phyloP scores from a whole-genome alignment of 30 jellyfish, hydroid and myxozoan genomes.

The Aurelia sp. region DNA sequence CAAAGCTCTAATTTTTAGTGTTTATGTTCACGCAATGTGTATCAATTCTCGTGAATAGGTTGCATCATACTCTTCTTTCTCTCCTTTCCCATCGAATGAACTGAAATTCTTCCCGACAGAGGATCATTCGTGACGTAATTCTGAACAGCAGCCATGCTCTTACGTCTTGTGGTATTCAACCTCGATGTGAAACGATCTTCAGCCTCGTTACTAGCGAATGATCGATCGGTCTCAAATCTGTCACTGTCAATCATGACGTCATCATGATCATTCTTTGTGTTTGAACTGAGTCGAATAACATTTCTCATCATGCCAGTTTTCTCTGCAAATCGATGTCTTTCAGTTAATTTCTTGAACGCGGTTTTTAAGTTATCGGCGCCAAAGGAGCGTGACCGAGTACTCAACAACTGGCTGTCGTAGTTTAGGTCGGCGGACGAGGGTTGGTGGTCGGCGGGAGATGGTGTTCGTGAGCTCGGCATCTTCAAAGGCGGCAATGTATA shows the following conservation, averaged over 20 bases:
- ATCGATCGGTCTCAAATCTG: slow-evolving; percentile 7
- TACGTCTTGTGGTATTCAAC: slow-evolving; percentile 33
- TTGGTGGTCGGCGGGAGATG: not conserved
- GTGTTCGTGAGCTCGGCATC: slow-evolving; percentile 34
- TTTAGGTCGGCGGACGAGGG: not conserved
- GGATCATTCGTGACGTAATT: slow-evolving; percentile 58
- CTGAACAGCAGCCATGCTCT: slow-evolving; percentile 43
- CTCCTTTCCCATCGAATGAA: slow-evolving; percentile 31
- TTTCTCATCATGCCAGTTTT: slow-evolving; percentile 51
- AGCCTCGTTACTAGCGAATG: slow-evolving; percentile 40
- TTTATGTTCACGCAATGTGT: too few relatives aligned
- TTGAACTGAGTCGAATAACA: slow-evolving; percentile 51
- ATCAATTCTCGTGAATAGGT: slow-evolving; percentile 24
- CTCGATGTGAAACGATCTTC: slow-evolving; percentile 66
- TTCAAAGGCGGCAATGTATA: slow-evolving; percentile 43
- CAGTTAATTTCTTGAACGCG: slow-evolving; percentile 27
- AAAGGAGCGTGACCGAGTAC: not conserved
- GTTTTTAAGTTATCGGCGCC: slow-evolving; percentile 7
- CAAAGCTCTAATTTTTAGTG: too few relatives aligned
- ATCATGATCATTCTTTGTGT: slow-evolving; percentile 11
- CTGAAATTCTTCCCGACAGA: slow-evolving; percentile 53
- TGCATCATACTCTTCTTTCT: slow-evolving; percentile 37
- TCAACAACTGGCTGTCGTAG: too few relatives aligned
- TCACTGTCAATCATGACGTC: not conserved
- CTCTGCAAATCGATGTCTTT: slow-evolving; percentile 51